Conservation (phyloP, 2,888 invertebrate species). For the Drosophila kanekoi region DNA sequence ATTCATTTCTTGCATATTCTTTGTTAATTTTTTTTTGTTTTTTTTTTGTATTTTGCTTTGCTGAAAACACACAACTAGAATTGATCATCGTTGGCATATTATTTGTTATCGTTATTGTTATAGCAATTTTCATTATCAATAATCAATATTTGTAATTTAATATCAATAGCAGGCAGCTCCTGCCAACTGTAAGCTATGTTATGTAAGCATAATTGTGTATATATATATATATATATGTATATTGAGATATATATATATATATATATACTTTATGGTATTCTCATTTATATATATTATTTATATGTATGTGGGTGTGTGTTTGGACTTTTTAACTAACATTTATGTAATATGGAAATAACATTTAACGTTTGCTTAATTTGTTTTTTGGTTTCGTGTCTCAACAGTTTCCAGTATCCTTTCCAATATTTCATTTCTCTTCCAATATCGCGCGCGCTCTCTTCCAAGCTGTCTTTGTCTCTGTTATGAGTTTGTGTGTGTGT, state of each 20-base stretch:
- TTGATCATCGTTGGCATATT: conserved; percentile 65
- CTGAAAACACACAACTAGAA: conserved; percentile 60
- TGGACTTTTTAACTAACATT: conserved; percentile 65
- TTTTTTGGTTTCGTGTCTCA: conserved; percentile 50
- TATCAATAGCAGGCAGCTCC: conserved; percentile 29
- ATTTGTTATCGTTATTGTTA: conserved; percentile 18
- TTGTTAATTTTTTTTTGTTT: conserved; percentile 22
- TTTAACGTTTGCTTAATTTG: conserved; percentile 40
- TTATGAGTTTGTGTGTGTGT: conserved; percentile 1
- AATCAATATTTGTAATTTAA: conserved; percentile 29
- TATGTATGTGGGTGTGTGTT: conserved; percentile 44
- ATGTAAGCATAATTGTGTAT: conserved; percentile 33
- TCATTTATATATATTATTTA: conserved; percentile 25
- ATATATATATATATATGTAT: conserved; percentile 30
- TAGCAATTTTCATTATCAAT: conserved; percentile 30
- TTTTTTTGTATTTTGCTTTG: conserved; percentile 38
- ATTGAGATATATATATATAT: conserved; percentile 19
- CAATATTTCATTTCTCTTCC: conserved; percentile 10
- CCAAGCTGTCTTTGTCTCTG: conserved; percentile 2
- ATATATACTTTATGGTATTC: conserved; percentile 21
- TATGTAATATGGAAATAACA: conserved; percentile 63
- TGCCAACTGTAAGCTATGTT: conserved; percentile 36
- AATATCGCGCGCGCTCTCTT: background rate
- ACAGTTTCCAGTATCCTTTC: conserved; percentile 3
- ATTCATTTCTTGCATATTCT: conserved; percentile 20